Percentiles rank a stretch among this genome's conserved stretches.
Evolutionary conservation across 2,797 vertebrate genomes (phyloP).

Genomic region (Cichlasoma orientale): DNA sequence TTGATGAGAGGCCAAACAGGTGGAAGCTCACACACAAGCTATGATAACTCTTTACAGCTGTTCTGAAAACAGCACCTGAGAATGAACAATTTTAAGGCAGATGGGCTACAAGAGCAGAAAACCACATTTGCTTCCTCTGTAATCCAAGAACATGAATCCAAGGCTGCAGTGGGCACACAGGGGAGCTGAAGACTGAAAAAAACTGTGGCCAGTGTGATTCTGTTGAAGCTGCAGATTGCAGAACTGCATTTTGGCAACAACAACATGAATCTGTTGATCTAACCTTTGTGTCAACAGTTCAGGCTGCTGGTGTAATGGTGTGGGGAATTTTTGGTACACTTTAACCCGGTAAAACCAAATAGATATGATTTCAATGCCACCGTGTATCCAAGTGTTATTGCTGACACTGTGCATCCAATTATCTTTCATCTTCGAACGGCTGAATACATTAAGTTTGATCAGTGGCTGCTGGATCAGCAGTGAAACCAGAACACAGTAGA

Average conservation of each 20-base stretch:
- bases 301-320: background rate
- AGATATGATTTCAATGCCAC: background rate
- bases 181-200: background rate
- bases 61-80: background rate
- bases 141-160: background rate
- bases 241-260: background rate
- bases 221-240: background rate
- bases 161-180: background rate
- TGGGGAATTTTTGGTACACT: background rate
- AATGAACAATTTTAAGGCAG: background rate
- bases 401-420: background rate
- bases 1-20: background rate
- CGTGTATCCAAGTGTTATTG: background rate
- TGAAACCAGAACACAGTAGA: background rate
- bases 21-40: no score
- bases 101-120: background rate
- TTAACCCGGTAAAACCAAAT: background rate
- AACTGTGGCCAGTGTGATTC: background rate
- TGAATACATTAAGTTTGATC: background rate
- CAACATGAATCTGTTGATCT: background rate
- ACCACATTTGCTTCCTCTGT: background rate
- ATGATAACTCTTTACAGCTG: background rate
- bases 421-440: background rate
- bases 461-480: background rate
- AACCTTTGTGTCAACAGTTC: background rate